Evolutionary conservation across 1,140 invertebrate genomes (phyloP), one percentile per base, ranked within the genome.

Genomic region (Palaemon carinicauda): DNA sequence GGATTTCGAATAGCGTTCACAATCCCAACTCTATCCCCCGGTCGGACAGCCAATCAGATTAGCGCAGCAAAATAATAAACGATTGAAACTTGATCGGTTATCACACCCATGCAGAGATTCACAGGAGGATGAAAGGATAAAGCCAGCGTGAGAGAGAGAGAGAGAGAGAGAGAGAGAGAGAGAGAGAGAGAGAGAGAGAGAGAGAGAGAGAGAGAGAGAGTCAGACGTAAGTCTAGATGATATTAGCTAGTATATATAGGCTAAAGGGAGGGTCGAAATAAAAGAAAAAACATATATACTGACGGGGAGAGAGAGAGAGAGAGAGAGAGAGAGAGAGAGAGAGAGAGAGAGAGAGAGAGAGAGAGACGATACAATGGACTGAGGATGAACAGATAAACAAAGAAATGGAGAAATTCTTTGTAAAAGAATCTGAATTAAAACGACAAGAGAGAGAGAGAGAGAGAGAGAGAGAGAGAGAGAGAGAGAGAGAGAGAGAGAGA

Each of bases 21-120:
- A 41, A 51, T 52, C 75, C 75, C 17, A n/a, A 19, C 69, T 29
- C 75, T 51, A 14, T 52, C 21, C 83, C 83, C 53, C 27, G 75
- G 75, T 77, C 60, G 54, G 56, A 86, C 83, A 73, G 54, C 60
- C 83, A 86, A 86, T 86, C 83, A 86, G 83, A 86, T 86, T 86
- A 86, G 60, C 83, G 83, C 83, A 86, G 56, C 74, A 86, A 86
- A 86, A 86, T 86, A 86, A 86, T 86, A 86, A 86, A 86, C 83
- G 83, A 79, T 86, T 86, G 83, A 86, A 86, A 86, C 83, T 86
- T 86, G 83, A 86, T 86, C 83, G 83, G 83, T 86, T 84, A 78
- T 84, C 75, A 77, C 75, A 74, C 56, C 53, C 75, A 84, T 84
- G 75, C 75, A 78, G 75, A 84, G 73, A 84, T 78, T 78, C 73